Conservation (phyloP, 1,140 invertebrate species). For the Nymphalis io region DNA sequence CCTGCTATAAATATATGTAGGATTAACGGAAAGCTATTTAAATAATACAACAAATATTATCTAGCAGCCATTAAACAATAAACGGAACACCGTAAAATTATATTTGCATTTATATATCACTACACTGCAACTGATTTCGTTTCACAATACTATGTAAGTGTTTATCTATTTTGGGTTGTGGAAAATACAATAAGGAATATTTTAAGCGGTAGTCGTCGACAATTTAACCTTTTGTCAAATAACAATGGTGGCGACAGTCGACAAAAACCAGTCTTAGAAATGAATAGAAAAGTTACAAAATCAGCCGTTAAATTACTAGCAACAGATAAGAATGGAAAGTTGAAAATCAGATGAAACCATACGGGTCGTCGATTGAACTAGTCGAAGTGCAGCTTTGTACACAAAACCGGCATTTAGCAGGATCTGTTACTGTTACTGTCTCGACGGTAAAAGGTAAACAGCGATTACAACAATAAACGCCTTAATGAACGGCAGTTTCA, state of each 20-base stretch:
- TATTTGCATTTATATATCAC: slow-evolving; percentile 5
- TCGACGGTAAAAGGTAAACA: slow-evolving; percentile 8
- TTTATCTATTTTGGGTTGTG: slow-evolving; percentile 15
- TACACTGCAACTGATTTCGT: not conserved
- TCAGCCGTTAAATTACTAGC: slow-evolving; percentile 46
- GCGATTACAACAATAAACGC: slow-evolving; percentile 22
- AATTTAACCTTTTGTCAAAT: slow-evolving; percentile 39
- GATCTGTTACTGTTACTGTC: slow-evolving; percentile 9
- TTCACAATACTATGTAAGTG: slow-evolving; percentile 22
- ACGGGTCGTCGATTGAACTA: slow-evolving; percentile 43
- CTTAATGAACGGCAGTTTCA: slow-evolving; percentile 18
- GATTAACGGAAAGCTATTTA: not conserved
- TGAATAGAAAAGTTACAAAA: slow-evolving; percentile 44
- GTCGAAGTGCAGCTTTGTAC: slow-evolving; percentile 51
- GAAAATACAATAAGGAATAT: slow-evolving; percentile 29
- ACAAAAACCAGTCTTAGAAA: slow-evolving; percentile 41
- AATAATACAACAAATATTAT: slow-evolving; percentile 10
- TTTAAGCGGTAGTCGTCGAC: slow-evolving; percentile 36
- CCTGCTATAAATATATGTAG: not conserved
- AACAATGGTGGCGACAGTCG: slow-evolving; percentile 40
- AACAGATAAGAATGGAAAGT: slow-evolving; percentile 49
- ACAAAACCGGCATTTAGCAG: slow-evolving; percentile 43
- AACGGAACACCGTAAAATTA: slow-evolving; percentile 4
- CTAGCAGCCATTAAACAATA: slow-evolving; percentile 7
- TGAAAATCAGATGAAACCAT: slow-evolving; percentile 42